These are phyloP conservation scores for Mechanitis mazaeus DNA, from an alignment of 2,888 invertebrate genomes.

Conservation along the genomic window DNA sequence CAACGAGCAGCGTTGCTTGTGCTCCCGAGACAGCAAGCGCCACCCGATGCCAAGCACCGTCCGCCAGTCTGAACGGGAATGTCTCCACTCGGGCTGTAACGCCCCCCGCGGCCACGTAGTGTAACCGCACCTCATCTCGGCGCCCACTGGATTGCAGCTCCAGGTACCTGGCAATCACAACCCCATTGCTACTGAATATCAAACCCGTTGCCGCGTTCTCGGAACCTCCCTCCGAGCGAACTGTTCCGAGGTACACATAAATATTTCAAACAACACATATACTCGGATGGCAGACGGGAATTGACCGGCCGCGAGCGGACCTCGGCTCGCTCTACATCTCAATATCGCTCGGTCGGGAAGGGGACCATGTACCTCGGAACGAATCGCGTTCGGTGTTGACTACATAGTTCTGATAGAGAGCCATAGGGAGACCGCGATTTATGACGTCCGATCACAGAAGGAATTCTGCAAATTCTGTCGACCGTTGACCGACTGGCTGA, in stretches of 20 bases:
- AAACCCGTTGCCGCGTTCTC: constrained; percentile 36
- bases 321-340: constrained; percentile 76
- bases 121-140: constrained; percentile 89
- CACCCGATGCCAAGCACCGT: constrained; percentile 91
- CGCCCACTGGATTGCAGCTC: constrained; percentile 94
- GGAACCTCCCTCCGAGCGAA: constrained; percentile 56
- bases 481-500: constrained; percentile 33
- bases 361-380: constrained; percentile 79
- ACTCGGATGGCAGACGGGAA: constrained; percentile 55
- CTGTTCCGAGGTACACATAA: constrained; percentile 77
- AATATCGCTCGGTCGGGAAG: constrained; percentile 75
- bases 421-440: constrained; percentile 49
- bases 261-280: constrained; percentile 72
- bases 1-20: constrained; percentile 88
- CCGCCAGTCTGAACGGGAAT: constrained; percentile 91
- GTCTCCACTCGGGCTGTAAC: constrained; percentile 85
- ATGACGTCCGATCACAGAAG: constrained; percentile 42
- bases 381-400: constrained; percentile 67
- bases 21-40: constrained; percentile 90
- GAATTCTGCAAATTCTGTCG: constrained; percentile 28
- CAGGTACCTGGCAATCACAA: constrained; percentile 82
- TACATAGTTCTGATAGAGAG: constrained; percentile 49
- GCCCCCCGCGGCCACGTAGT: constrained; percentile 83
- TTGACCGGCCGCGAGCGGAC: constrained; percentile 59
- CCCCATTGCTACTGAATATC: constrained; percentile 35